A percentile compares a stretch with the other conserved stretches of the same genome.
These are phyloP conservation scores for Pholis gunnellus DNA, from an alignment of 2,113 vertebrate genomes.

Conservation along the genomic window DNA sequence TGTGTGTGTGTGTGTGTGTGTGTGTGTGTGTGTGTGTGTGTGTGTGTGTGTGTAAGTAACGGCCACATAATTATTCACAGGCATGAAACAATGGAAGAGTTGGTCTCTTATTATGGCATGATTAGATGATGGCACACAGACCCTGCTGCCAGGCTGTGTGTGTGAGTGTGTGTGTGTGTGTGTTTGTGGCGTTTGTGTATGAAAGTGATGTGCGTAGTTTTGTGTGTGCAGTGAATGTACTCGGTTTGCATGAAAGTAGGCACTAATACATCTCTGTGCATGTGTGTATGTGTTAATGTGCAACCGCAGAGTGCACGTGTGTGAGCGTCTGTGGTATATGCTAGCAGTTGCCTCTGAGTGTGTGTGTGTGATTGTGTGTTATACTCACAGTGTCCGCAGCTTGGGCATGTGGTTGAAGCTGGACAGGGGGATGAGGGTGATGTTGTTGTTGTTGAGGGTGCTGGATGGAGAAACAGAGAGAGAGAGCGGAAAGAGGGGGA, in stretches of 20 bases:
- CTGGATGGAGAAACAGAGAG: constrained; percentile 76
- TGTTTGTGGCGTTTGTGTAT: constrained; percentile 19
- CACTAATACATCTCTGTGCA: background rate
- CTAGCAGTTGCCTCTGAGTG: constrained; percentile 11
- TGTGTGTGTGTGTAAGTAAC: constrained; percentile 37
- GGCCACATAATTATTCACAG: constrained; percentile 74
- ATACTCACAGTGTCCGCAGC: constrained; percentile 98
- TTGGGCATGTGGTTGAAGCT: constrained; percentile 99
- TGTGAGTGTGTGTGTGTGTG: constrained; percentile 26
- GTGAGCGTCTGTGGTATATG: constrained; percentile 15
- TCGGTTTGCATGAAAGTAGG: constrained; percentile 4
- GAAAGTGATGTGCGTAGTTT: background rate
- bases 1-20: constrained; percentile 34
- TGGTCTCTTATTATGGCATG: constrained; percentile 64
- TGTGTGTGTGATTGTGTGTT: constrained; percentile 14
- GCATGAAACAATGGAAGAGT: constrained; percentile 73
- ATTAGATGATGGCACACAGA: constrained; percentile 67
- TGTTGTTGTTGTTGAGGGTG: constrained; percentile 99
- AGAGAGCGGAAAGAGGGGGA: background rate
- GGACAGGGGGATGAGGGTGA: constrained; percentile 96
- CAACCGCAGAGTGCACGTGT: constrained; percentile 16
- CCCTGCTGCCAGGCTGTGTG: constrained; percentile 33
- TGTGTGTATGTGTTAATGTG: constrained; percentile 8
- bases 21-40: constrained; percentile 30
- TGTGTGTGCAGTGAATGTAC: background rate